Conservation (phyloP, 2,113 vertebrate species). For the Xiphophorus hellerii region DNA sequence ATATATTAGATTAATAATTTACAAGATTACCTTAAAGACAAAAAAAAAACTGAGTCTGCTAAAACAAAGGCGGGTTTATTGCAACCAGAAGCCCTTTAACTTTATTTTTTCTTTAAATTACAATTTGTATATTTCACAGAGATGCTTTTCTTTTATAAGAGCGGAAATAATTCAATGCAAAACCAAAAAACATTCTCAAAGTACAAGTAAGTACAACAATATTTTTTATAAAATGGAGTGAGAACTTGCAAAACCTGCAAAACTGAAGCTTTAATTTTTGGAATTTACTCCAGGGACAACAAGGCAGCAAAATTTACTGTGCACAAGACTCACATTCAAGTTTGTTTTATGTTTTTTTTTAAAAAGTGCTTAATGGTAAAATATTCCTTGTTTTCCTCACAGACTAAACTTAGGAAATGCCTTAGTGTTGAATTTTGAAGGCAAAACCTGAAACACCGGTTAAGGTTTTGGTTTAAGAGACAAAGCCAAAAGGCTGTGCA, state of each 20-base stretch:
- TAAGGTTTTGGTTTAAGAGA: background rate
- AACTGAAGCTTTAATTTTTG: background rate
- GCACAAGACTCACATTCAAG: background rate
- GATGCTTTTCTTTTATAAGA: background rate
- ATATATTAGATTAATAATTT: background rate
- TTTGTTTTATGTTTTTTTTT: no score
- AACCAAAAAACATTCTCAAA: background rate
- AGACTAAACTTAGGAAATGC: background rate
- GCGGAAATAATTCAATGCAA: background rate
- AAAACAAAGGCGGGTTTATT: background rate
- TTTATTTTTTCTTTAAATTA: background rate
- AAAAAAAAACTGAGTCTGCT: background rate
- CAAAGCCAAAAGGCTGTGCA: background rate
- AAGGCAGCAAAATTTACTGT: background rate
- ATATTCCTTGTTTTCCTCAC: background rate
- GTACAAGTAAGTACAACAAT: background rate
- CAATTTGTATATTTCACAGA: background rate
- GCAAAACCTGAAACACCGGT: background rate
- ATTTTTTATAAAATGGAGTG: background rate
- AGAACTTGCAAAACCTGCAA: background rate
- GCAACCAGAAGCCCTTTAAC: background rate
- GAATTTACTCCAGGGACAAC: background rate
- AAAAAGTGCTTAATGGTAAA: background rate
- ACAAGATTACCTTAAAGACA: background rate
- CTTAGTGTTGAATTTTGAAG: background rate